These are phyloP conservation scores for Chaunax sp. DNA, from an alignment of 2,797 vertebrate genomes.

Conservation along the genomic window DNA sequence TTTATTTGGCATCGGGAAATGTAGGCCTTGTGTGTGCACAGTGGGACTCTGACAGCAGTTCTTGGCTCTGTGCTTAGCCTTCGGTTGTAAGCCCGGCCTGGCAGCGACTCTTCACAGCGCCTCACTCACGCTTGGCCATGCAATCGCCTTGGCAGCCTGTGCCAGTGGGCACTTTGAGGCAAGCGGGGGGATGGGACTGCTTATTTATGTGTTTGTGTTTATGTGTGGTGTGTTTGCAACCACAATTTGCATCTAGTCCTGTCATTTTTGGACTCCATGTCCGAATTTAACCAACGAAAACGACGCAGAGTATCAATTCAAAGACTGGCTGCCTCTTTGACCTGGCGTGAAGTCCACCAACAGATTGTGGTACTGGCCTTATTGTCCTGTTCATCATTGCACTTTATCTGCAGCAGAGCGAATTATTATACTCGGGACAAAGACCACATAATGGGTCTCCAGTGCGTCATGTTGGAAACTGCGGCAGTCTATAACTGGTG, in stretches of 20 bases:
- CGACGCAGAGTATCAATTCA: background rate
- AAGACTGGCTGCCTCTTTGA: background rate
- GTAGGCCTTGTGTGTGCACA: constrained; percentile 34
- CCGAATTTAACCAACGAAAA: background rate
- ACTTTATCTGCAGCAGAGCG: constrained; percentile 21
- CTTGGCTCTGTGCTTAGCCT: constrained; percentile 45
- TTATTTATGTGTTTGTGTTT: constrained; percentile 30
- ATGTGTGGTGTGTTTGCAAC: constrained; percentile 12
- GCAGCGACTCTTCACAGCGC: constrained; percentile 50
- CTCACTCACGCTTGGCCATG: constrained; percentile 47
- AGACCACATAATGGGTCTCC: constrained; percentile 22
- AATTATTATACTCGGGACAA: constrained; percentile 37
- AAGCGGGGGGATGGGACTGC: background rate
- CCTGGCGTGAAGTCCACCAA: background rate
- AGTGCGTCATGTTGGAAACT: constrained; percentile 13
- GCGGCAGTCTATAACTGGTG: constrained; percentile 49
- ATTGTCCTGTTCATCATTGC: constrained; percentile 6
- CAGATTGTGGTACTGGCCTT: constrained; percentile 2
- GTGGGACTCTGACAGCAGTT: constrained; percentile 27
- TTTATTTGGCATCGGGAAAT: constrained; percentile 41
- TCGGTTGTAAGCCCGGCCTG: constrained; percentile 53
- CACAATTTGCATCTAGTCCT: background rate
- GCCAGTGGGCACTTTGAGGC: constrained; percentile 33
- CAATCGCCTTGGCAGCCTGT: constrained; percentile 47
- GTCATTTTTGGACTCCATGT: background rate